Base-by-base conservation (phyloP, 2,888 invertebrate genomes). In the Cheiracanthium punctorium region DNA sequence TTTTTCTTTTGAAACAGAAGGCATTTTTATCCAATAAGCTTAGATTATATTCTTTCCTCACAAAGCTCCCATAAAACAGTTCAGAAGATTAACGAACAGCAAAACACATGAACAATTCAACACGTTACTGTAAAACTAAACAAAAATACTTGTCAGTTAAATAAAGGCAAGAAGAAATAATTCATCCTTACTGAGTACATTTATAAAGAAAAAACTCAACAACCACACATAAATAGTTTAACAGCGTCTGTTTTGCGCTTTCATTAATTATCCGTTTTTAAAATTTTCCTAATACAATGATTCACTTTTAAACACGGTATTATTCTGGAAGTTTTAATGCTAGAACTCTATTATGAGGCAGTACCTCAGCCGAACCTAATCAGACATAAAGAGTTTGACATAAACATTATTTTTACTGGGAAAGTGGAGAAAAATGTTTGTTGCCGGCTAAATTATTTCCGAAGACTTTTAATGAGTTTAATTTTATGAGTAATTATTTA, bases 401-500 rank as follows among this genome's bases (percentile, higher is more conserved):
- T 58, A 58, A 58, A 58, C 58, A 58, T 58, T 58, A 58, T 58
- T 58, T 58, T 58, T 58, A 24, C 58, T 58, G 58, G 24, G 12
- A 37, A 58, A 58, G 24, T 58, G 58, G 58, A 58, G 58, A 58
- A 58, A 58, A 58, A 58, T 58, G 58, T 58, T 58, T 58, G 24
- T 58, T 58, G 58, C 58, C 58, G 58, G 58, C 24, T 58, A 58
- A 58, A 58, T 58, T 37, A 71, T 43, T 71, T 71, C 71, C 43
- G 71, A 43, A 71, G 29, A 28, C 41, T 52, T 67, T 58, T 80
- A 85, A 85, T 85, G 84, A 79, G 77, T 85, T 85, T 79, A 85
- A 85, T 85, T 73, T 85, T 79, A 74, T 79, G 84, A 85, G 64
- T 85, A 85, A 85, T 85, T 85, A 79, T 73, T 24, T 37, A 43